Percentiles rank a stretch among this genome's conserved stretches.
Evolutionary conservation across 2,888 invertebrate species (phyloP).

Genomic region (Calephelis perditalis): DNA sequence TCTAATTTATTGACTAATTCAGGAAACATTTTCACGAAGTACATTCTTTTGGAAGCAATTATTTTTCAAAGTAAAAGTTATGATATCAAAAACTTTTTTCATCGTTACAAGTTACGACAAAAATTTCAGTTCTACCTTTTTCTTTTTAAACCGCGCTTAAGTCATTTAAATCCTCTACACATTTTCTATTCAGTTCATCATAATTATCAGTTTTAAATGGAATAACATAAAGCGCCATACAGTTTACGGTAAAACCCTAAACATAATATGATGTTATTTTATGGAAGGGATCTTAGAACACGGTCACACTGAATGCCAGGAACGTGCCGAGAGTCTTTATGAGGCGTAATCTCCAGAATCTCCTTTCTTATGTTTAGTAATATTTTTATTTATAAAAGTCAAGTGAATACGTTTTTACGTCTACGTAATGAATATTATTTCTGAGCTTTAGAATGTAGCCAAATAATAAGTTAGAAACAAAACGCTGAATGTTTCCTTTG

Average conservation of each 20-base stretch:
- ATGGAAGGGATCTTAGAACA: conserved; percentile 1
- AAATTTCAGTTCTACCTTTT: too few relatives aligned
- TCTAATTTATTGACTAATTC: too few relatives aligned
- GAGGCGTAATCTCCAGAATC: neutral
- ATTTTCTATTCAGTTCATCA: too few relatives aligned
- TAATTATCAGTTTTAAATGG: neutral
- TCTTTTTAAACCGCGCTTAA: too few relatives aligned
- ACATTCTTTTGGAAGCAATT: too few relatives aligned
- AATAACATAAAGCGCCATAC: neutral
- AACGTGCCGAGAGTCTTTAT: conserved; percentile 5
- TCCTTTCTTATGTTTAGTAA: conserved; percentile 2
- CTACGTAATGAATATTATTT: conserved; percentile 4
- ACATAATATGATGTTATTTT: conserved; percentile 11
- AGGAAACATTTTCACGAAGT: too few relatives aligned
- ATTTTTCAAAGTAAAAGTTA: too few relatives aligned
- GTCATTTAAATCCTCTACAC: neutral
- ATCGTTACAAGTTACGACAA: too few relatives aligned
- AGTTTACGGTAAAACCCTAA: neutral
- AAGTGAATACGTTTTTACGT: conserved; percentile 6
- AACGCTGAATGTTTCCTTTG: too few relatives aligned
- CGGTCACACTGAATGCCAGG: conserved; percentile 6
- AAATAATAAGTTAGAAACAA: neutral
- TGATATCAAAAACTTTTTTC: too few relatives aligned
- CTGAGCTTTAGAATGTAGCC: neutral
- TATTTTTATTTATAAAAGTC: conserved; percentile 10